Conservation (phyloP, 1,140 invertebrate species). For the Drosophila obscura region DNA sequence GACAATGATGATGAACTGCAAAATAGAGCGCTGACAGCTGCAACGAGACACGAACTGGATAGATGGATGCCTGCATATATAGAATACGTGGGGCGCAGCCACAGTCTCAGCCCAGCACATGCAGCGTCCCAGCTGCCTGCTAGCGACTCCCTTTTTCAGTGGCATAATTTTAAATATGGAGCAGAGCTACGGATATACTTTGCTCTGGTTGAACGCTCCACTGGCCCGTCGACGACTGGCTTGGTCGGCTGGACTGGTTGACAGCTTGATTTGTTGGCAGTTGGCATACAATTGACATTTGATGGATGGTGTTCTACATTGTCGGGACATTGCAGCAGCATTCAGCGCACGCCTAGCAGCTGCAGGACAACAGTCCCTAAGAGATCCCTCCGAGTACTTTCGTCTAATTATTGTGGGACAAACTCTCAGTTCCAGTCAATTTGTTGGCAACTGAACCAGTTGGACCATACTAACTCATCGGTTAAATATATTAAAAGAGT, state of each 20-base stretch:
- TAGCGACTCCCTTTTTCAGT: slow-evolving; percentile 50
- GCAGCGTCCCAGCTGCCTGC: slow-evolving; percentile 12
- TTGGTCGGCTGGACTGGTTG: slow-evolving; percentile 52
- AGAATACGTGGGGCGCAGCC: slow-evolving; percentile 42
- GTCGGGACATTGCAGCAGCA: slow-evolving; percentile 68
- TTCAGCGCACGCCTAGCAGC: slow-evolving; percentile 28
- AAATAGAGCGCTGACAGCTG: slow-evolving; percentile 80
- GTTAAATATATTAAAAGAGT: not conserved
- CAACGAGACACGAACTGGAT: slow-evolving; percentile 71
- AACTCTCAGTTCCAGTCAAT: slow-evolving; percentile 12
- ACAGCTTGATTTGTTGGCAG: slow-evolving; percentile 82
- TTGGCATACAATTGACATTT: slow-evolving; percentile 80
- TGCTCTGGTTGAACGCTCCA: slow-evolving; percentile 66
- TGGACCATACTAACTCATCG: not conserved
- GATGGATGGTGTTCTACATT: slow-evolving; percentile 82
- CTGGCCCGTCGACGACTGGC: slow-evolving; percentile 54
- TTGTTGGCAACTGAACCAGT: not conserved
- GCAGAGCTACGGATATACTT: slow-evolving; percentile 74
- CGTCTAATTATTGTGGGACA: slow-evolving; percentile 50
- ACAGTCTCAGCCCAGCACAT: slow-evolving; percentile 20
- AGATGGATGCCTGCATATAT: slow-evolving; percentile 45
- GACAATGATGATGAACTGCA: slow-evolving; percentile 82
- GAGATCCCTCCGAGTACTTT: slow-evolving; percentile 23
- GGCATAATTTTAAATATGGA: slow-evolving; percentile 82
- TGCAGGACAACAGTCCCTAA: slow-evolving; percentile 17